Evolutionary conservation across 64 coral and sea anemone species (phyloP), one percentile per base, ranked within the genome.

Genomic region (Cladopsammia gracilis): DNA sequence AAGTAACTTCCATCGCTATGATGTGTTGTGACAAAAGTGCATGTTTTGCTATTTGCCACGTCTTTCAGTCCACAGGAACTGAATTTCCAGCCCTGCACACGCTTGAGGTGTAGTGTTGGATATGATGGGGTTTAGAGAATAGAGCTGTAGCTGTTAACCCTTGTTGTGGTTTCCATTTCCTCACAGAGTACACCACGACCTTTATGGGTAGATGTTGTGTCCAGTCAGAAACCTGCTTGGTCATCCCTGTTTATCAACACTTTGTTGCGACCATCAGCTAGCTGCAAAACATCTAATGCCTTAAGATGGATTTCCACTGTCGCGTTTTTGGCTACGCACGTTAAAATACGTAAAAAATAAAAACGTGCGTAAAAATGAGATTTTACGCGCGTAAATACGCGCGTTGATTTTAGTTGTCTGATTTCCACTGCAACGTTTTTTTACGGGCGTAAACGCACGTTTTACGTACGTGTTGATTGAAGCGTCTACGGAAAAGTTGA

Each of bases 191-290:
- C 82, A 12, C 83, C 57, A 50, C 58, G 80, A 15, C 79, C 78
- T 49, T 76, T 84, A 49, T 92, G 90, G 11, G 90, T 85, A 76
- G 86, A 92, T 1, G 90, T 92, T 62, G 45, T 86, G 12, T 92
- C 90, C 0, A 92, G 26, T 15, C 77, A 0, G 56, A 82, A 91
- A 0, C 75, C 89, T 4, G 89, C 78, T 23, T 92, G 79, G 19
- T 92, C 90, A 20, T 92, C 90, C 23, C 79, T 92, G 80, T 92
- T 92, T 0, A 85, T 34, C 25, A 92, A 58, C 9, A 71, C 80
- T 84, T 92, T 86, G 14, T 92, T 92, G 4, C 56, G 44, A 13
- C 66, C 90, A 26, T 92, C 90, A 25, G 10, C 11, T 12, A 44
- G 14, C 49, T 91, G 67, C 52, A 91, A 45, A 48, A 91, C 78